A percentile compares a stretch with the other conserved stretches of the same genome.
These are phyloP conservation scores for Erebia palarica DNA, from an alignment of 2,888 invertebrate genomes.

Conservation along the genomic window DNA sequence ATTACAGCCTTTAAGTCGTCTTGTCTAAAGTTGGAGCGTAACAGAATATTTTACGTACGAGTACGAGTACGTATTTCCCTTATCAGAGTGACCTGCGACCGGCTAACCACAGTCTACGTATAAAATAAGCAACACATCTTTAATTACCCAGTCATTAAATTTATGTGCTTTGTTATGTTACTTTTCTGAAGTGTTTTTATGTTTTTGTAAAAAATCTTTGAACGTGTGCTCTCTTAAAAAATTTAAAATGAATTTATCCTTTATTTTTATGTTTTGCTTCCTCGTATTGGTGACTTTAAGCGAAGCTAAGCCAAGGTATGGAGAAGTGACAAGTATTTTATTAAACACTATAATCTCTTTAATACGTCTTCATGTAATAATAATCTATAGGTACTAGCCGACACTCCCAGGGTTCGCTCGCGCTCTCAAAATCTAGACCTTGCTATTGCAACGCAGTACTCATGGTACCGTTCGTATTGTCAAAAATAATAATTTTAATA, in stretches of 20 bases:
- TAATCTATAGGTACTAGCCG: too few relatives aligned
- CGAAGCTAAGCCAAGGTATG: constrained; percentile 24
- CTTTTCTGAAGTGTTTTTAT: not conserved
- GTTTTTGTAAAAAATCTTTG: not conserved
- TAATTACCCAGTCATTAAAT: constrained; percentile 10
- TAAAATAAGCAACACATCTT: constrained; percentile 19
- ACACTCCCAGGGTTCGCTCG: too few relatives aligned
- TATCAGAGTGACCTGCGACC: constrained; percentile 8
- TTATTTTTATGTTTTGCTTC: constrained; percentile 16
- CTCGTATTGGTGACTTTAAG: constrained; percentile 7
- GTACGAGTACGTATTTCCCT: not conserved
- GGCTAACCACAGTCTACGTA: constrained; percentile 12
- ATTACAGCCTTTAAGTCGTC: too few relatives aligned
- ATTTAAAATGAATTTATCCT: constrained; percentile 15
- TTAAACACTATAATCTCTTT: not conserved
- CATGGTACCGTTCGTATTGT: too few relatives aligned
- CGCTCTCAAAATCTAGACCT: too few relatives aligned
- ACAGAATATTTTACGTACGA: not conserved
- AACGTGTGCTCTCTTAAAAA: too few relatives aligned
- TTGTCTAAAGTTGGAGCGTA: not conserved
- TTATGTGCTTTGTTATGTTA: constrained; percentile 7
- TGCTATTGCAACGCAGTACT: too few relatives aligned
- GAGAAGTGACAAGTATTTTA: not conserved
- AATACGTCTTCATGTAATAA: not conserved
- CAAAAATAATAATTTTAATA: too few relatives aligned